phyloP scores from a whole-genome alignment of 2,797 vertebrate species.

The Halcyon badia region DNA sequence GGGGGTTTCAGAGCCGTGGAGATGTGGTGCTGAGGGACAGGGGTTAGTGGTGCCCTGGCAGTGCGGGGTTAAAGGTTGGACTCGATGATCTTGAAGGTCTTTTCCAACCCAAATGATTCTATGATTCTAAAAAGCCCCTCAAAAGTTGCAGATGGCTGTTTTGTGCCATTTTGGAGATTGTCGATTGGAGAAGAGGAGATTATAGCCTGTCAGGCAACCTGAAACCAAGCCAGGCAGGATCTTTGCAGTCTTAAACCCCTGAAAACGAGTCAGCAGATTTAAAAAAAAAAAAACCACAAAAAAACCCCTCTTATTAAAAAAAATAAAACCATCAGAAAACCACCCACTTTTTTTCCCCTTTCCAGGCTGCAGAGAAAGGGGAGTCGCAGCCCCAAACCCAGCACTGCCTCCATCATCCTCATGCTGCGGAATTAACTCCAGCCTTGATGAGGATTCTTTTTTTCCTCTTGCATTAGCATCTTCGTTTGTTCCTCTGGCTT shows the following conservation, averaged over 20 bases:
- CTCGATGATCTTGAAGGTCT: background rate
- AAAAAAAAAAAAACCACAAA: background rate
- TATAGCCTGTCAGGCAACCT: slow-evolving; percentile 30
- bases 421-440: background rate
- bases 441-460: background rate
- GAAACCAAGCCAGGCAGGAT: background rate
- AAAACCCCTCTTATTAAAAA: background rate
- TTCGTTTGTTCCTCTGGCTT: background rate
- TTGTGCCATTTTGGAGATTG: background rate
- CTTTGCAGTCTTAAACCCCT: background rate
- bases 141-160: background rate
- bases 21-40: background rate
- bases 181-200: slow-evolving; percentile 6
- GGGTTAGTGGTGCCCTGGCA: background rate
- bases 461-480: accelerated
- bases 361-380: background rate
- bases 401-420: accelerated
- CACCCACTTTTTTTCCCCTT: background rate
- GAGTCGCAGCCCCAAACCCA: background rate
- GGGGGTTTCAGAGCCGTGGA: background rate
- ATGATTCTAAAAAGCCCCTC: background rate
- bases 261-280: background rate
- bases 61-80: background rate
- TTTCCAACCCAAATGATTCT: background rate
- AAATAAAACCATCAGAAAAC: background rate